phyloP scores from a whole-genome alignment of 2,113 vertebrate species.

The Cavia aperea region DNA sequence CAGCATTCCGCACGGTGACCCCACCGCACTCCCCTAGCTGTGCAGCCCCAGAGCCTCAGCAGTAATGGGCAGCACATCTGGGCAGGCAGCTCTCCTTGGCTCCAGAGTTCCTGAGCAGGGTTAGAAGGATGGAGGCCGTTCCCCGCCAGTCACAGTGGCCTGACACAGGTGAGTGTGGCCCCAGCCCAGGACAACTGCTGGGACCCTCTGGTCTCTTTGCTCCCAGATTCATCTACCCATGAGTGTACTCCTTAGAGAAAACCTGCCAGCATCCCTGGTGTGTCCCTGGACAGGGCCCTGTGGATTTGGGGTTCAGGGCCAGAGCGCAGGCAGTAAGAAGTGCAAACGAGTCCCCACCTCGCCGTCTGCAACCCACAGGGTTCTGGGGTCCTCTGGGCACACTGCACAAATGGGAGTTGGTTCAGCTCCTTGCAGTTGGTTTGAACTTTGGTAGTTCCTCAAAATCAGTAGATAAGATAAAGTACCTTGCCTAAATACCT shows the following conservation, averaged over 20 bases:
- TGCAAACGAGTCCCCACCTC: not conserved
- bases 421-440: not conserved
- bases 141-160: not conserved
- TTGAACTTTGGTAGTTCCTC: not conserved
- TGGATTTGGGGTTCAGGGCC: not conserved
- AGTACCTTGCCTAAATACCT: not conserved
- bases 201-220: not conserved
- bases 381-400: not conserved
- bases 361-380: not conserved
- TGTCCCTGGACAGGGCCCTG: not conserved
- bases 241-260: not conserved
- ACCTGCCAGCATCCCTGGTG: not conserved
- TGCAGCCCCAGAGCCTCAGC: too few relatives aligned
- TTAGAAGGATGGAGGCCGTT: not conserved
- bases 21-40: not conserved
- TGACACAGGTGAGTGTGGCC: not conserved
- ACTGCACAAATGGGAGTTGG: not conserved
- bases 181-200: not conserved
- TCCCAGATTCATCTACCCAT: not conserved
- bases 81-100: not conserved
- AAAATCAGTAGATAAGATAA: not conserved
- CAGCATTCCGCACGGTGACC: not conserved
- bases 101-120: accelerated
- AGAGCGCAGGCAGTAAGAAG: not conserved
- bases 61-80: too few relatives aligned